phyloP scores from a whole-genome alignment of 2,888 invertebrate species.

The Oconnorella tubifera region DNA sequence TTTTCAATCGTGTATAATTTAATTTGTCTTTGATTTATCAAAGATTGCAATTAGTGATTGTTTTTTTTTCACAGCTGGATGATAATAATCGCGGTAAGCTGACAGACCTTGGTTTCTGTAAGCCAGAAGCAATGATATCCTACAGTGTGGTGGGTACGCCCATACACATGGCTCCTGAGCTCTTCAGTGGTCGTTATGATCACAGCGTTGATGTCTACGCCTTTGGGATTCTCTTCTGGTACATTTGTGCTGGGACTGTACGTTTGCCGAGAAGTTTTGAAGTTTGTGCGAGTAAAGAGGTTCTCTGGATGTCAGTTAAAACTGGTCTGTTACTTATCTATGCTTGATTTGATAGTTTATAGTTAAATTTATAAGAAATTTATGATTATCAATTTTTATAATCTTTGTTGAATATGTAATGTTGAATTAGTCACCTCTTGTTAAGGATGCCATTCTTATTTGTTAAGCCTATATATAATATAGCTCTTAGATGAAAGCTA shows the following conservation, averaged over 20 bases:
- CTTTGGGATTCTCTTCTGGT: slow-evolving; percentile 86
- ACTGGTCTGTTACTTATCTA: too few species aligned
- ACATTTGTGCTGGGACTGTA: slow-evolving; percentile 62
- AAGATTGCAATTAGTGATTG: too few species aligned
- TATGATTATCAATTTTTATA: too few species aligned
- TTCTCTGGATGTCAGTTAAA: slow-evolving; percentile 77
- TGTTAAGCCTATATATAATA: too few species aligned
- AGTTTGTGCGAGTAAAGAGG: slow-evolving; percentile 78
- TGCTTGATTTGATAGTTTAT: too few species aligned
- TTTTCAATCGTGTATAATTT: too few species aligned
- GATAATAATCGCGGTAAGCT: slow-evolving; percentile 70
- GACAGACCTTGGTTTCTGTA: slow-evolving; percentile 84
- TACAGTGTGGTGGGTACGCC: slow-evolving; percentile 80
- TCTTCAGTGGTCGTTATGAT: slow-evolving; percentile 72
- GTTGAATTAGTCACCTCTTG: too few species aligned
- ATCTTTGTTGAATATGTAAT: too few species aligned
- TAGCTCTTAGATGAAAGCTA: too few species aligned
- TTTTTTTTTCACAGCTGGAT: slow-evolving; percentile 65
- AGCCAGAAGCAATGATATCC: slow-evolving; percentile 83
- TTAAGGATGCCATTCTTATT: too few species aligned
- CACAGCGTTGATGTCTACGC: slow-evolving; percentile 83
- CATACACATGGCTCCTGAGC: slow-evolving; percentile 87
- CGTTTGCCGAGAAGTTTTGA: slow-evolving; percentile 76
- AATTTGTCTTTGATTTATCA: too few species aligned
- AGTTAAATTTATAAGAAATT: too few species aligned